Percentiles rank a stretch among this genome's conserved stretches.
phyloP scores from a whole-genome alignment of 2,888 invertebrate genomes.

The Drosophila pegasa region DNA sequence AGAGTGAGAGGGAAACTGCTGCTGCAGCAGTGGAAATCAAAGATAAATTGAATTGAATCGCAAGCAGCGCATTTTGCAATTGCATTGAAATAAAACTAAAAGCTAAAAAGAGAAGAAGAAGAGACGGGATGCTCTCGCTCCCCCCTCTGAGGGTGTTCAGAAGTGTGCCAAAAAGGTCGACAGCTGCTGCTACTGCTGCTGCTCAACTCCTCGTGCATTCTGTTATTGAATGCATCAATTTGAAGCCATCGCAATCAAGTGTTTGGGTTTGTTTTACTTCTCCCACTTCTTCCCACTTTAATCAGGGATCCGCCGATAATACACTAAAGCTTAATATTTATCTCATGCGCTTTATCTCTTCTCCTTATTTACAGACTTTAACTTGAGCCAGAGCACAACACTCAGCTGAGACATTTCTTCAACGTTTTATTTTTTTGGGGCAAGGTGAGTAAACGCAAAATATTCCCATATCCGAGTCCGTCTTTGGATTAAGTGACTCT shows the following conservation, averaged over 20 bases:
- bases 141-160: background rate
- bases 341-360: slow-evolving; percentile 8
- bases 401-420: slow-evolving; percentile 11
- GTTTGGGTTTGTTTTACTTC: slow-evolving; percentile 15
- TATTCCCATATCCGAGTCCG: background rate
- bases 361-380: slow-evolving; percentile 35
- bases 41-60: slow-evolving; percentile 75
- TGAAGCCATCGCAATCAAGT: slow-evolving; percentile 45
- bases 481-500: background rate
- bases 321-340: slow-evolving; percentile 37
- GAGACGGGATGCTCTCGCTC: background rate
- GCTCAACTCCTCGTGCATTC: background rate
- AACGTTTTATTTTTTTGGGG: slow-evolving; percentile 13
- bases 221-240: slow-evolving; percentile 46
- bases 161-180: slow-evolving; percentile 9
- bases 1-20: background rate
- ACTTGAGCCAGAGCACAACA: slow-evolving; percentile 21
- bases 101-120: background rate
- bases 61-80: slow-evolving; percentile 63
- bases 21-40: slow-evolving; percentile 59
- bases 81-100: slow-evolving; percentile 68
- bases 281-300: slow-evolving; percentile 24
- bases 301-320: slow-evolving; percentile 28
- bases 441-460: slow-evolving; percentile 39
- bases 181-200: slow-evolving; percentile 9